Percentiles rank a stretch among this genome's conserved stretches.
phyloP scores from a whole-genome alignment of 30 jellyfish, hydroid and myxozoan genomes.

The Catostylus mosaicus region DNA sequence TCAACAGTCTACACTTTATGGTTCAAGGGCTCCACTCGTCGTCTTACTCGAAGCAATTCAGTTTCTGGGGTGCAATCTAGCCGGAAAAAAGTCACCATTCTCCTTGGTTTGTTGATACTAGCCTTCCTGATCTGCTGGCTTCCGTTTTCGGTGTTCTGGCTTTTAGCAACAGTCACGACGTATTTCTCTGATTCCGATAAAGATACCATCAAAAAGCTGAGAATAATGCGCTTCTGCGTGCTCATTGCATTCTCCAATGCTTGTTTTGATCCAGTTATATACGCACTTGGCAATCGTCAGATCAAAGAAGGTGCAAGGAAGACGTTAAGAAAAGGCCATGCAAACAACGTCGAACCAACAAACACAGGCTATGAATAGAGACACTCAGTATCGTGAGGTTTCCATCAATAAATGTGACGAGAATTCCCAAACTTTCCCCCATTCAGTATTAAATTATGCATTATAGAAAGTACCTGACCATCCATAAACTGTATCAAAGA shows the following conservation, averaged over 20 bases:
- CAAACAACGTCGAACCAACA: too few relatives aligned
- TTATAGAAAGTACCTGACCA: too few relatives aligned
- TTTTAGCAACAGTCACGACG: conserved; percentile 68
- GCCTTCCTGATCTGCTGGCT: conserved; percentile 77
- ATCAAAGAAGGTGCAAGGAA: conserved; percentile 47
- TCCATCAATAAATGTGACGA: too few relatives aligned
- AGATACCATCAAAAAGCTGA: conserved; percentile 33
- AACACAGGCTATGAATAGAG: too few relatives aligned
- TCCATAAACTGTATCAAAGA: too few relatives aligned
- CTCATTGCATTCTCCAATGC: conserved; percentile 73
- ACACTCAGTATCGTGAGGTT: too few relatives aligned
- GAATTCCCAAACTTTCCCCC: too few relatives aligned
- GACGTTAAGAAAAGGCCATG: conserved; percentile 15
- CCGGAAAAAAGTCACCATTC: conserved; percentile 56
- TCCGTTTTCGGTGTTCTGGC: conserved; percentile 84
- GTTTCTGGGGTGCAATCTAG: conserved; percentile 49
- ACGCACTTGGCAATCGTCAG: conserved; percentile 75
- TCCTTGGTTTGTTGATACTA: conserved; percentile 73
- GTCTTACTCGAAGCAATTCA: conserved; percentile 34
- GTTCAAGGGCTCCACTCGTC: conserved; percentile 53
- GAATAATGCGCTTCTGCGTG: conserved; percentile 35
- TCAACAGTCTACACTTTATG: conserved; percentile 80
- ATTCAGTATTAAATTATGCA: too few relatives aligned
- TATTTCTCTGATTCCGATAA: conserved; percentile 36
- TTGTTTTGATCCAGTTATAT: conserved; percentile 78